These are phyloP conservation scores for Ageneiosus marmoratus DNA, from an alignment of 2,113 vertebrate genomes.

Conservation along the genomic window DNA sequence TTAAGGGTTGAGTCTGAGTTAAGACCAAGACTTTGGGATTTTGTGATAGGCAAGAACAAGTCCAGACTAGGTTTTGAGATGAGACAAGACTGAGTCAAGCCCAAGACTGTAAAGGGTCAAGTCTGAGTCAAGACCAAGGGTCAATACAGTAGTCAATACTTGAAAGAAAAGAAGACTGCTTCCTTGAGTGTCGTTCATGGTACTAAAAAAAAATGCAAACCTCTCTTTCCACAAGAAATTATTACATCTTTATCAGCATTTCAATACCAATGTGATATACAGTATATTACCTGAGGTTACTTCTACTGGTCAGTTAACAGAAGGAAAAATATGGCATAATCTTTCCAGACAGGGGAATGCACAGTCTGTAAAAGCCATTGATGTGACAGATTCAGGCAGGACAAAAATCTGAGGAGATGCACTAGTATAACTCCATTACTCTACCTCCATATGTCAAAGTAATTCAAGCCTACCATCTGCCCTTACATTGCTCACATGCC, in stretches of 20 bases:
- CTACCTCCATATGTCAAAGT: slow-evolving; percentile 12
- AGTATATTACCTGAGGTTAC: neutral
- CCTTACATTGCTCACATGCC: neutral
- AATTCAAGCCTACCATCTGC: neutral
- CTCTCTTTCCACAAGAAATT: neutral
- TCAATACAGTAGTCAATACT: neutral
- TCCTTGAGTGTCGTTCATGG: neutral
- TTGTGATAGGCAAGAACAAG: too few species aligned
- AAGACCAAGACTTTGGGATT: too few species aligned
- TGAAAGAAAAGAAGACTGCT: neutral
- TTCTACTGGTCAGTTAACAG: neutral
- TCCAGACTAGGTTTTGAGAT: too few species aligned
- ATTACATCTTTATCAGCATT: neutral
- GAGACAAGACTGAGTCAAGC: too few species aligned
- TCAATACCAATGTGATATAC: neutral
- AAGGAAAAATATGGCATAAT: neutral
- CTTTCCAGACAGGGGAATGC: neutral
- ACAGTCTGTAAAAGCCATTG: neutral
- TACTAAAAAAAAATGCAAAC: neutral
- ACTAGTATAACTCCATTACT: neutral
- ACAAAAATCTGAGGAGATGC: neutral
- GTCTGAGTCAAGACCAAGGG: too few species aligned
- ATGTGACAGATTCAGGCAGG: neutral
- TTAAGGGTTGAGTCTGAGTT: too few species aligned
- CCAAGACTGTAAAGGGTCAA: too few species aligned